These are phyloP conservation scores for Mus caroli DNA, from an alignment of 2,797 vertebrate species.

Conservation along the genomic window DNA sequence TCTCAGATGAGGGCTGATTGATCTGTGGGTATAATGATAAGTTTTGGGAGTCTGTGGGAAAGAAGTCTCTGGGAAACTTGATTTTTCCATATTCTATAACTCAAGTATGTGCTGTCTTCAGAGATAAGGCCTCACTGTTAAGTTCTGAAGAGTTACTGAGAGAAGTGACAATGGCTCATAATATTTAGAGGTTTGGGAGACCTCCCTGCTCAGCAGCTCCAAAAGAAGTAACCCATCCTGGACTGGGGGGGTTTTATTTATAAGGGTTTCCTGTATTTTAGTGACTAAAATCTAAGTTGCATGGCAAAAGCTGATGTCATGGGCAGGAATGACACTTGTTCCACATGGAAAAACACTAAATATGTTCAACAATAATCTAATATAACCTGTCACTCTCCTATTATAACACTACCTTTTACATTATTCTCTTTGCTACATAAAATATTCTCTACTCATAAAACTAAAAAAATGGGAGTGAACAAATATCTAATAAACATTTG, in stretches of 20 bases:
- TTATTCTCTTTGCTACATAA: neutral
- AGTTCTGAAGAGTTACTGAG: neutral
- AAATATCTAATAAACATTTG: neutral
- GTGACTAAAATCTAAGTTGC: neutral
- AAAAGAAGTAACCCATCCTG: neutral
- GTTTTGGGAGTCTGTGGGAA: neutral
- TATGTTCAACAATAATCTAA: neutral
- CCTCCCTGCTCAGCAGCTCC: neutral
- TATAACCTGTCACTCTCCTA: neutral
- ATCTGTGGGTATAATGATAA: neutral
- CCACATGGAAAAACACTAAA: neutral
- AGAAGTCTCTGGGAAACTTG: neutral
- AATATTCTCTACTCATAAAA: slow-evolving; percentile 29
- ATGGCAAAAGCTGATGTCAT: neutral
- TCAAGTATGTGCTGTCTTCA: neutral
- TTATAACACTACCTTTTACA: neutral
- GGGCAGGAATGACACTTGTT: neutral
- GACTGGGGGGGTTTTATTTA: neutral
- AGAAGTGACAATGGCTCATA: neutral
- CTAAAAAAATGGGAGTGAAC: neutral
- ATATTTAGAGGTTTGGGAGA: neutral
- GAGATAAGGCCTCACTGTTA: neutral
- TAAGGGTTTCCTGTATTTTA: neutral
- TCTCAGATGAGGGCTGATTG: neutral
- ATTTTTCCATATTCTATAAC: neutral